phyloP scores from a whole-genome alignment of 2,797 vertebrate species.

The Gadopsis marmoratus region DNA sequence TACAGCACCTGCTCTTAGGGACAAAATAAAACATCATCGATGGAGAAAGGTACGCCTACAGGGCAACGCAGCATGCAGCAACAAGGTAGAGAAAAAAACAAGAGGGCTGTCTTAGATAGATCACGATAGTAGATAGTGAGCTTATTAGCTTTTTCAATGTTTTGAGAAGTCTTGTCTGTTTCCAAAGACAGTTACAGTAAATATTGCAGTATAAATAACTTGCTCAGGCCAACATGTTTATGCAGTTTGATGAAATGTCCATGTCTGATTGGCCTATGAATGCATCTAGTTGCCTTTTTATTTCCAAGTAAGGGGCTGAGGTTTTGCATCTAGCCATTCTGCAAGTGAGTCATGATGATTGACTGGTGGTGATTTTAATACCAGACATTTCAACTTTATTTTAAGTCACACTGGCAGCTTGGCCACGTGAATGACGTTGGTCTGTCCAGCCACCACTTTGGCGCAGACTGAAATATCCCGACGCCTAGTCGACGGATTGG shows the following conservation, averaged over 20 bases:
- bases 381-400: neutral
- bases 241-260: neutral
- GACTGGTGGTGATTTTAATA: neutral
- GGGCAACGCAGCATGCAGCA: neutral
- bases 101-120: neutral
- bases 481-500: neutral
- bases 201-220: neutral
- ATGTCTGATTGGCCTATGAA: neutral
- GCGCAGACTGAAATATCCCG: neutral
- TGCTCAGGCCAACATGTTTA: neutral
- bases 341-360: too few relatives aligned
- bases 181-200: neutral
- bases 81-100: neutral
- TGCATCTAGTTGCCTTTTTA: neutral
- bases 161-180: neutral
- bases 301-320: neutral
- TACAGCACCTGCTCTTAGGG: too few relatives aligned
- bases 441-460: neutral
- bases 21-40: too few relatives aligned
- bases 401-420: neutral
- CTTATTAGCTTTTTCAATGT: neutral
- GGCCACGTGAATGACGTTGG: too few relatives aligned
- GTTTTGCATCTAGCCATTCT: neutral
- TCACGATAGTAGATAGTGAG: constrained; percentile 6
- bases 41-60: neutral